phyloP scores from a whole-genome alignment of 2,113 vertebrate genomes.

The Chionis minor region DNA sequence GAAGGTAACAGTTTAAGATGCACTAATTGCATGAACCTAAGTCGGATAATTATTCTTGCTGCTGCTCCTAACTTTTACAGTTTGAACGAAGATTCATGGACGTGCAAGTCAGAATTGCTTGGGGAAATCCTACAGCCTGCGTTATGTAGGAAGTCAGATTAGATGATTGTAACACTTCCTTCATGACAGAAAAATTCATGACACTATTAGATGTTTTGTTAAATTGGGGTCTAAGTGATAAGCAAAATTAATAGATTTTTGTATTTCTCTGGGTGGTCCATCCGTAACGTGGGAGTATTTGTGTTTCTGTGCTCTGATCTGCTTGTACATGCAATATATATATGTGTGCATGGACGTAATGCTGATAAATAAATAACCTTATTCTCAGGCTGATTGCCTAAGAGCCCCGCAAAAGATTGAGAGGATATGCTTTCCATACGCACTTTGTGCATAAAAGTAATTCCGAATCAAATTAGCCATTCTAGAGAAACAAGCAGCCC shows the following conservation, averaged over 20 bases:
- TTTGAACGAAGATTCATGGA: neutral
- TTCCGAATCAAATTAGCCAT: neutral
- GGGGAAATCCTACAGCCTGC: neutral
- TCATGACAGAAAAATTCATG: conserved; percentile 58
- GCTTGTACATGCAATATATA: neutral
- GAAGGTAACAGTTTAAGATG: neutral
- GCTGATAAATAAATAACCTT: neutral
- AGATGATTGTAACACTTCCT: conserved; percentile 48
- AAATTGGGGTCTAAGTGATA: conserved; percentile 29
- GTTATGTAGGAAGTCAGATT: conserved; percentile 9
- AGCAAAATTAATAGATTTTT: conserved; percentile 52
- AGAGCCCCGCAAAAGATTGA: neutral
- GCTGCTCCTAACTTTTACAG: neutral
- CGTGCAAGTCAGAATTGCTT: neutral
- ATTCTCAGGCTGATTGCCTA: neutral
- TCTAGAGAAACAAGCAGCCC: neutral
- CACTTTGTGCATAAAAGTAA: neutral
- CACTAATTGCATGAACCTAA: neutral
- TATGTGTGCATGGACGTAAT: neutral
- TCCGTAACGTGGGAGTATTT: neutral
- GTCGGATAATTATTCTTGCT: neutral
- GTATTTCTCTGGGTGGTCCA: conserved; percentile 52
- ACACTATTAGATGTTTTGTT: conserved; percentile 47
- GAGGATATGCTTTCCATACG: neutral
- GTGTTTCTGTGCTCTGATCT: conserved; percentile 37